Evolutionary conservation across 2,888 invertebrate species (phyloP).

Genomic region (Ochropacha duplaris): DNA sequence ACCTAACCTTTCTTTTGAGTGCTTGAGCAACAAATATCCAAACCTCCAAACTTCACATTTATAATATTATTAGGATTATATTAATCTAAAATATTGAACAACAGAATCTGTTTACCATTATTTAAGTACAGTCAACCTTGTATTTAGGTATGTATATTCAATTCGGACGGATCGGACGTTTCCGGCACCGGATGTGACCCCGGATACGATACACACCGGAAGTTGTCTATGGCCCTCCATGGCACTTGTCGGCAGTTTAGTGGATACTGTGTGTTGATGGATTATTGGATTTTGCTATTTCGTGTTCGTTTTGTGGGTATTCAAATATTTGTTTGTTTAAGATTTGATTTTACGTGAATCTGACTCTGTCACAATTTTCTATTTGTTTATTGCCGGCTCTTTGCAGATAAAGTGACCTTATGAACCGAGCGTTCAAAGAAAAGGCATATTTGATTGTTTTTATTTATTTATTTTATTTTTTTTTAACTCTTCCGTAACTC

Average conservation of each 20-base stretch:
- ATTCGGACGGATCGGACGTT: conserved; percentile 5
- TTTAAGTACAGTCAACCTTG: neutral
- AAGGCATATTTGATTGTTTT: too few species aligned
- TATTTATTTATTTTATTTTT: too few species aligned
- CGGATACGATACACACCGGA: conserved; percentile 5
- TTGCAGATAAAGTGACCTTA: too few species aligned
- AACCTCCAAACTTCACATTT: too few species aligned
- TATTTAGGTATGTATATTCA: neutral
- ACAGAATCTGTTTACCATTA: neutral
- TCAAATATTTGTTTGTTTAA: neutral
- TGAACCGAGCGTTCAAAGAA: too few species aligned
- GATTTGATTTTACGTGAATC: neutral
- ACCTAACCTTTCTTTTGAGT: too few species aligned
- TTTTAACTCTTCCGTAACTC: too few species aligned
- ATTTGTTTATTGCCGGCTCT: too few species aligned
- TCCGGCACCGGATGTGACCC: conserved; percentile 9
- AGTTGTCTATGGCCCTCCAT: conserved; percentile 4
- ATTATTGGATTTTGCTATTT: conserved; percentile 2
- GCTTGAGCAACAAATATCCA: too few species aligned
- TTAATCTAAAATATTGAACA: neutral
- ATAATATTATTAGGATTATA: too few species aligned
- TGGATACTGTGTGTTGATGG: neutral
- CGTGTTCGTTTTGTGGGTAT: neutral
- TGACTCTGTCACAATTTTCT: neutral
- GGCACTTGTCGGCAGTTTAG: conserved; percentile 3